Evolutionary conservation across 2,888 invertebrate genomes (phyloP), one percentile per base, ranked within the genome.

Genomic region (Eupsilia transversa): DNA sequence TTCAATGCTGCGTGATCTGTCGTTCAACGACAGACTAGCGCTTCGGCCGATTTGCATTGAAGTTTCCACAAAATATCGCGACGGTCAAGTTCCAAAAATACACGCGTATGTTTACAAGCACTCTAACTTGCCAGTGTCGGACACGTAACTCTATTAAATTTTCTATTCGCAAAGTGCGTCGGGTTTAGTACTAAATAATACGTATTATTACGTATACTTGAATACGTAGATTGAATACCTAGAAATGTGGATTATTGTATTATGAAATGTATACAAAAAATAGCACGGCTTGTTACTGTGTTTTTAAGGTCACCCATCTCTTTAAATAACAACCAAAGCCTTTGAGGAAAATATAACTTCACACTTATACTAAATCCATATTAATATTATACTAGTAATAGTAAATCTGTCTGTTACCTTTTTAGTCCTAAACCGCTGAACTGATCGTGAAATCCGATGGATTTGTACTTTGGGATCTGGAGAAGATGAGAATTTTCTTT

Each of bases 71-170:
- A 52, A 38, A 23, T 23, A 41, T 27, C 59, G n/a, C 6, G 17
- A 23, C 57, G 1, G 33, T 30, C 41, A 54, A 7, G 43, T 14
- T 33, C 52, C 49, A 17, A 67, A 57, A 38, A 49, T 17, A 9
- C 3, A 4, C 27, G 52, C 20, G 46, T 82, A 57, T 3, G 27
- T 76, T 81, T 66, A 33, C 71, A 67, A 59, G 63, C 77, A 81
- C 77, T 81, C 57, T 76, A 56, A 63, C 20, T 66, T 67, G 41
- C 10, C 46, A 71, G 52, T 35, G 52, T 70, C 35, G 54, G 33
- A 61, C 63, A 67, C 49, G 41, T 82, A 67, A 82, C 66, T 61
- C 66, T 70, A 82, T 79, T 67, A 82, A 77, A 80, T 74, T 69
- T 68, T 38, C 78, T 77, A 64, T 64, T 57, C n/a, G 23, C 46